Percentiles rank a stretch among this genome's conserved stretches.
Evolutionary conservation across 2,888 invertebrate species (phyloP).

Genomic region (Tortricodes alternella): DNA sequence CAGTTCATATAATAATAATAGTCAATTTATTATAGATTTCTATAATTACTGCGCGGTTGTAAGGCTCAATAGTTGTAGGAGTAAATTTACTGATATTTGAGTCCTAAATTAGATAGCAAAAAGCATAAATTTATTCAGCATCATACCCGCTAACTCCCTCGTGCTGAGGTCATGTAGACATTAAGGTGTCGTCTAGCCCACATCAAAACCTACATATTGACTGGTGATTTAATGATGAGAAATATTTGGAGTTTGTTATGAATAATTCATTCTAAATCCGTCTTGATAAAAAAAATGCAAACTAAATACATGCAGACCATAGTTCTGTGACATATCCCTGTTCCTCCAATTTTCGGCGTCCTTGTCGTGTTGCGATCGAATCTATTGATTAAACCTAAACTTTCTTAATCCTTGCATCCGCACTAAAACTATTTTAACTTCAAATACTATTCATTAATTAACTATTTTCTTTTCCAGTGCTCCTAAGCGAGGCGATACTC

Average conservation of each 20-base stretch:
- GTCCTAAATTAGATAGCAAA: constrained; percentile 5
- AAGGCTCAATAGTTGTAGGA: too few relatives aligned
- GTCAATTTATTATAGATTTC: too few relatives aligned
- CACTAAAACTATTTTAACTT: too few relatives aligned
- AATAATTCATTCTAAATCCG: too few relatives aligned
- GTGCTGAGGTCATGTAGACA: constrained; percentile 26
- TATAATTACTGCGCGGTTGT: neutral
- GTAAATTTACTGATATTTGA: too few relatives aligned
- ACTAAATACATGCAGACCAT: too few relatives aligned
- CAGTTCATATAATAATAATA: neutral
- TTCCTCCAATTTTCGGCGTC: too few relatives aligned
- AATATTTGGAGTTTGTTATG: neutral
- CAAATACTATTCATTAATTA: too few relatives aligned
- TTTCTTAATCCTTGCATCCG: too few relatives aligned
- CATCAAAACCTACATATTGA: constrained; percentile 21
- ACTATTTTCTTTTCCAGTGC: constrained; percentile 84
- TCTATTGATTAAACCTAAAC: neutral
- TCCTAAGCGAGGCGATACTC: constrained; percentile 90
- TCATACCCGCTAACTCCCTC: constrained; percentile 23
- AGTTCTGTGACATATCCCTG: too few relatives aligned
- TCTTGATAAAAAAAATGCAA: too few relatives aligned
- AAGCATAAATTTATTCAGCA: constrained; percentile 19
- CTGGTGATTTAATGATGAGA: neutral
- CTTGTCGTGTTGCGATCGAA: too few relatives aligned
- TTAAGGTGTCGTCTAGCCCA: constrained; percentile 18